A percentile compares a stretch with the other conserved stretches of the same genome.
These are phyloP conservation scores for Eleginops maclovinus DNA, from an alignment of 2,113 vertebrate species.

Conservation along the genomic window DNA sequence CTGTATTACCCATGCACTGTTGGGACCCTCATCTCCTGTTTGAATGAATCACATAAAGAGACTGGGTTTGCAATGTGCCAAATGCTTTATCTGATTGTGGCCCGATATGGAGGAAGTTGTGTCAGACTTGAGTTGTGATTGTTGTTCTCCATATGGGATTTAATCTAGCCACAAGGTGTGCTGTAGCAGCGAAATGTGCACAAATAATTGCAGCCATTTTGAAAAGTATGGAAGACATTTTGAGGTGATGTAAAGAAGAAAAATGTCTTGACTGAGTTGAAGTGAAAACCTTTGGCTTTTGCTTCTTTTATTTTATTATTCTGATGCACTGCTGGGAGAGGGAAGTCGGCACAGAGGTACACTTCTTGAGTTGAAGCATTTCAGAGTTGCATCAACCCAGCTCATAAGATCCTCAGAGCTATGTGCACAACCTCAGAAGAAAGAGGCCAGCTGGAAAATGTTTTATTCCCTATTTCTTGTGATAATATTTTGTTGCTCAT, in stretches of 20 bases:
- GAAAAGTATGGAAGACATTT: not conserved
- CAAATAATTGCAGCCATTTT: not conserved
- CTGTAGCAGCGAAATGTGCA: not conserved
- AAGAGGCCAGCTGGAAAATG: not conserved
- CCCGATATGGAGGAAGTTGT: not conserved
- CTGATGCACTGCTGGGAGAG: constrained; percentile 3
- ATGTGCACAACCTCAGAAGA: not conserved
- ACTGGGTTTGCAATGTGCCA: not conserved
- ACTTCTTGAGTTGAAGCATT: not conserved
- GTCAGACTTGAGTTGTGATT: not conserved
- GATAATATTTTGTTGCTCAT: constrained; percentile 8
- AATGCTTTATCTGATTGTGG: not conserved
- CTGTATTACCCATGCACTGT: not conserved
- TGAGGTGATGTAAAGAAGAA: not conserved
- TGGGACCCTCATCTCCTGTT: not conserved
- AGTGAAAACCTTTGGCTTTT: not conserved
- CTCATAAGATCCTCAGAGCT: not conserved
- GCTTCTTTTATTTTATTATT: not conserved
- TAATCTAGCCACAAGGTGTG: not conserved
- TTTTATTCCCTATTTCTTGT: constrained; percentile 2
- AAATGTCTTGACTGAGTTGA: not conserved
- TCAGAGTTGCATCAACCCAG: constrained; percentile 1
- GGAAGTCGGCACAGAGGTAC: not conserved
- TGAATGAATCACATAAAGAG: not conserved
- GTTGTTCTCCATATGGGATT: not conserved